Evolutionary conservation across 2,797 vertebrate species (phyloP).

Genomic region (Myripristis jacobus): DNA sequence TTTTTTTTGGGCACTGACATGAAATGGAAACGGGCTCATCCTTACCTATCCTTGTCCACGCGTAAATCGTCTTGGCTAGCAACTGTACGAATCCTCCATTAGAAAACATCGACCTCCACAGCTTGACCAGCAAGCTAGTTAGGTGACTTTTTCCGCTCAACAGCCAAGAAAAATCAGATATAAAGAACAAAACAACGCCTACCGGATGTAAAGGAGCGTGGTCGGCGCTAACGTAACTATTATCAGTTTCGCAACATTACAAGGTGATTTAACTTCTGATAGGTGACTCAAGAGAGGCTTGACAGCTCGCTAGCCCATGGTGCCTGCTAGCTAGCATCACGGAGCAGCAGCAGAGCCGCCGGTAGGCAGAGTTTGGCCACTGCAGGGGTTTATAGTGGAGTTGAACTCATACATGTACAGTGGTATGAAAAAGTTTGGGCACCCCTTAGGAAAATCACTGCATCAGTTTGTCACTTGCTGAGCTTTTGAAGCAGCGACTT

Average conservation of each 20-base stretch:
- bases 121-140: constrained; percentile 11
- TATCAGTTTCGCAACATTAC: constrained; percentile 47
- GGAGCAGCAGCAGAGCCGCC: constrained; percentile 2
- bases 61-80: constrained; percentile 55
- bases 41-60: constrained; percentile 66
- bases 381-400: fast-evolving
- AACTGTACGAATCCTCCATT: constrained; percentile 58
- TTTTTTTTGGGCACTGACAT: too few relatives aligned
- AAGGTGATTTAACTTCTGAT: not conserved
- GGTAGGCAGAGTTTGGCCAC: not conserved
- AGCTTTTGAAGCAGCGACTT: too few relatives aligned
- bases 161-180: constrained; percentile 9
- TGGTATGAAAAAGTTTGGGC: too few relatives aligned
- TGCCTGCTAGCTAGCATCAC: constrained; percentile 28
- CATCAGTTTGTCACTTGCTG: too few relatives aligned
- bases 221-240: not conserved
- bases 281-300: constrained; percentile 45
- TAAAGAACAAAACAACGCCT: constrained; percentile 12
- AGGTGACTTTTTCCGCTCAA: too few relatives aligned
- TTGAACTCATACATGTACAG: too few relatives aligned
- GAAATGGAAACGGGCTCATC: too few relatives aligned
- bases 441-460: too few relatives aligned
- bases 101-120: constrained; percentile 56
- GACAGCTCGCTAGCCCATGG: not conserved
- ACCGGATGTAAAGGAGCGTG: constrained; percentile 19